A percentile compares a stretch with the other conserved stretches of the same genome.
phyloP scores from a whole-genome alignment of 1,140 invertebrate genomes.

The Hyles euphorbiae region DNA sequence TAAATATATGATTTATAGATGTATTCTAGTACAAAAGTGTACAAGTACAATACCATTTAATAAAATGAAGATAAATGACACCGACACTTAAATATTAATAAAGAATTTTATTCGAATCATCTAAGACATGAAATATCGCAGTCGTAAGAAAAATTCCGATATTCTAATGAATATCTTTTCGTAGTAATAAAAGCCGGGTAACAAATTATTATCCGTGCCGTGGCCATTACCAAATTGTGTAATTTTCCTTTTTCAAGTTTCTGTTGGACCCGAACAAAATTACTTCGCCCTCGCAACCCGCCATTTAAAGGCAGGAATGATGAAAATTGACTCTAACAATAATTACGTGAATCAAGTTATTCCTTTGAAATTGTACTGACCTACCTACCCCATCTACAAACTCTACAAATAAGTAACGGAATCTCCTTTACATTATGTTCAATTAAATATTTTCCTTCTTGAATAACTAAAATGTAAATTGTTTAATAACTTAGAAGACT shows the following conservation, averaged over 20 bases:
- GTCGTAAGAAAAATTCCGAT: constrained; percentile 1
- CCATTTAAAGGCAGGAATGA: constrained; percentile 53
- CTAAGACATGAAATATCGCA: background rate
- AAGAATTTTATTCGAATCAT: no score
- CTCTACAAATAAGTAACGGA: no score
- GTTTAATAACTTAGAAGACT: no score
- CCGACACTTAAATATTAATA: no score
- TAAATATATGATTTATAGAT: no score
- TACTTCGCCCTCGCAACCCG: constrained; percentile 57
- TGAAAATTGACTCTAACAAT: constrained; percentile 61
- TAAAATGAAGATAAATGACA: no score
- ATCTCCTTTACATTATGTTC: no score
- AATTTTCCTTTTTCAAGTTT: constrained; percentile 69
- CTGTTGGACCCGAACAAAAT: constrained; percentile 60
- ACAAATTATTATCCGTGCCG: constrained; percentile 56
- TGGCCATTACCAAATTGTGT: constrained; percentile 66
- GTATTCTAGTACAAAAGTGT: no score
- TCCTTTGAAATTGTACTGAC: constrained; percentile 6
- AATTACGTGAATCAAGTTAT: constrained; percentile 53
- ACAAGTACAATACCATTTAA: no score
- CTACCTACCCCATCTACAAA: no score
- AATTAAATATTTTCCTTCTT: no score
- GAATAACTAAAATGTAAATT: no score
- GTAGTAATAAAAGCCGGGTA: constrained; percentile 41
- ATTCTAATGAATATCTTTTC: constrained; percentile 22